Evolutionary conservation across 2,888 invertebrate genomes (phyloP), one percentile per base, ranked within the genome.

Genomic region (Prenolepis imparis): DNA sequence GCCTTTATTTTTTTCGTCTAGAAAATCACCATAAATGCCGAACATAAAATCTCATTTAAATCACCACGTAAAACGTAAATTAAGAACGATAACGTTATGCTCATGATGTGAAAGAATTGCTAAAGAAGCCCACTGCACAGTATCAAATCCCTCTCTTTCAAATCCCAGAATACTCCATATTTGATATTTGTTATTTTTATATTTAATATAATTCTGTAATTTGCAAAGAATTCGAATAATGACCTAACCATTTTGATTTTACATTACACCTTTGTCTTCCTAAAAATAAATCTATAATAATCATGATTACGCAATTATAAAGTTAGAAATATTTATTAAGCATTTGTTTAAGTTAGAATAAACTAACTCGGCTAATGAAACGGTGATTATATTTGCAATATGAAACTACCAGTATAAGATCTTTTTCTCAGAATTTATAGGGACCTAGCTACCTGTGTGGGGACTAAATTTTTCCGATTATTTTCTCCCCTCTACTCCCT

Each of bases 391-490:
- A 12, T 28, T 44, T 39, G 11, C 36, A 66, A n/a, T 57, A 28
- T 21, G 44, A 59, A n/a, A 55, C 1, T 15, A 32, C 32, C 28
- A 68, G 57, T 32, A 12, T 39, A 63, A 77, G 24, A 36, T 75
- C 48, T 59, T 55, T 48, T 32, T 4, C 44, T 52, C 21, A 59
- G 57, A 70, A 78, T 78, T 59, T 70, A 70, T 36, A 59, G 57
- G 18, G 63, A 32, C 18, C 70, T 57, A 77, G 68, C 39, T 78
- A 73, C 41, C 63, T 77, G n/a, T n/a, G n/a, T n/a, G 82, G 82
- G 83, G 88, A 84, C 78, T 77, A 86, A 91, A 92, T 88, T 91
- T 92, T 90, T 80, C 81, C 89, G 87, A 90, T 91, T 91, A 89
- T 5, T 48, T 18, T 48, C 48, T 48, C 18, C 85, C 87, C 59